These are phyloP conservation scores for Sprattus sprattus DNA, from an alignment of 2,113 vertebrate species.

Conservation along the genomic window DNA sequence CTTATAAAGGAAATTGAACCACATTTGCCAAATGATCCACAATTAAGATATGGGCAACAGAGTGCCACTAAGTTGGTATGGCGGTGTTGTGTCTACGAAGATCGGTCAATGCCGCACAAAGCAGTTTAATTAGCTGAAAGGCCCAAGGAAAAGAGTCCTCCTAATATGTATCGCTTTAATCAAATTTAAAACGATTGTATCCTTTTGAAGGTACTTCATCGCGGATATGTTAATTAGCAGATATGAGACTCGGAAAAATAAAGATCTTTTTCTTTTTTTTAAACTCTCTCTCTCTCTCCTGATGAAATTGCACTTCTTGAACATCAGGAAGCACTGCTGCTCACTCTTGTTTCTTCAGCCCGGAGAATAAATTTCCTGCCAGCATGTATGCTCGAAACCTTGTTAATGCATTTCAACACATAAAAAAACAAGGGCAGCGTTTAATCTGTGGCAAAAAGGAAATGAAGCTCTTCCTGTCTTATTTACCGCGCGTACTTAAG, in stretches of 20 bases:
- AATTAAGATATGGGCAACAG: constrained; percentile 79
- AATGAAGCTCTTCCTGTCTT: constrained; percentile 95
- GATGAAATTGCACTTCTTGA: constrained; percentile 69
- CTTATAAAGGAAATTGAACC: constrained; percentile 82
- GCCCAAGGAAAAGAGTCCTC: constrained; percentile 72
- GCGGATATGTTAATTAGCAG: constrained; percentile 77
- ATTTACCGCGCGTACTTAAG: constrained; percentile 96
- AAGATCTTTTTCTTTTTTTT: constrained; percentile 58
- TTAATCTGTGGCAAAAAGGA: constrained; percentile 93
- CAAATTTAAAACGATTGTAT: constrained; percentile 72
- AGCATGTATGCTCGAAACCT: constrained; percentile 74
- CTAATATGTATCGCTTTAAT: constrained; percentile 79
- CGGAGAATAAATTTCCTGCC: constrained; percentile 69
- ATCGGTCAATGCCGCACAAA: constrained; percentile 71
- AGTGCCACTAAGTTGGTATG: constrained; percentile 52
- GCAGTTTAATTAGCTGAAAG: constrained; percentile 78
- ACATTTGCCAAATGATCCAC: constrained; percentile 76
- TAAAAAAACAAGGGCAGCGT: constrained; percentile 66
- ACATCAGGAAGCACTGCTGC: constrained; percentile 70
- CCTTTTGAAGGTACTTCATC: constrained; percentile 68
- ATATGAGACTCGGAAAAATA: constrained; percentile 68
- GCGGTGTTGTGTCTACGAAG: constrained; percentile 73
- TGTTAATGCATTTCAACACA: constrained; percentile 71
- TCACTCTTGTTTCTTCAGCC: constrained; percentile 67
- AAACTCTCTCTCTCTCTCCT: constrained; percentile 56